Conservation (phyloP, 2,888 invertebrate genomes). For the Thysanoteuthis rhombus region DNA sequence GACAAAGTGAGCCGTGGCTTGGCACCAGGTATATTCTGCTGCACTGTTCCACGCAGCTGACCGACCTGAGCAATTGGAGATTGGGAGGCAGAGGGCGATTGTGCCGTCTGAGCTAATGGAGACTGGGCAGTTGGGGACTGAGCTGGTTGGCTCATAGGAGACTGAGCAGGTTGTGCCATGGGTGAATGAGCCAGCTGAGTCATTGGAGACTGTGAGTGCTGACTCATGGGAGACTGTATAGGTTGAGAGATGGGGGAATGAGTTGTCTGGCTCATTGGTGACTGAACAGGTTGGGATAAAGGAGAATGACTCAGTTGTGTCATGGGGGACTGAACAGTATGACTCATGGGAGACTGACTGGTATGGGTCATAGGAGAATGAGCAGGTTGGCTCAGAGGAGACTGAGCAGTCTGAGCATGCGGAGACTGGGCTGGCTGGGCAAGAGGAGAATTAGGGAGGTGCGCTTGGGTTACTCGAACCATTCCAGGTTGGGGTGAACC, state of each 20-base stretch:
- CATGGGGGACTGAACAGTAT: slow-evolving; percentile 21
- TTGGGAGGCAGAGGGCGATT: background rate
- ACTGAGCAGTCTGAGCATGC: background rate
- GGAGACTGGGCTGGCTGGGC: slow-evolving; percentile 20
- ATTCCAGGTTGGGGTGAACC: background rate
- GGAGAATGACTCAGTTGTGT: slow-evolving; percentile 1
- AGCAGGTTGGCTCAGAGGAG: background rate
- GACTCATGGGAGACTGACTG: background rate
- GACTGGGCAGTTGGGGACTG: slow-evolving; percentile 27
- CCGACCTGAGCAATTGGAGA: background rate
- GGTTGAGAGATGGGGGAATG: background rate
- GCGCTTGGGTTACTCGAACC: background rate
- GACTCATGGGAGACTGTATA: slow-evolving; percentile 16
- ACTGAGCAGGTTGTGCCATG: slow-evolving; percentile 28
- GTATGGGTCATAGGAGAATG: slow-evolving; percentile 19
- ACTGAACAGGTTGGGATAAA: slow-evolving; percentile 15
- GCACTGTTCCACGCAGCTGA: background rate
- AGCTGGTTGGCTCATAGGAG: background rate
- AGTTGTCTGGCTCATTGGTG: background rate
- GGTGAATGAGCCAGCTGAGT: background rate
- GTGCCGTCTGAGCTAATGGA: background rate
- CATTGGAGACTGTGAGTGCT: slow-evolving; percentile 13
- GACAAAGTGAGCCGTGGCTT: background rate
- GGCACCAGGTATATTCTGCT: slow-evolving; percentile 16
- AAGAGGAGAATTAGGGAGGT: slow-evolving; percentile 20